These are phyloP conservation scores for Harpalus rubripes DNA, from an alignment of 2,888 invertebrate species.

Conservation along the genomic window DNA sequence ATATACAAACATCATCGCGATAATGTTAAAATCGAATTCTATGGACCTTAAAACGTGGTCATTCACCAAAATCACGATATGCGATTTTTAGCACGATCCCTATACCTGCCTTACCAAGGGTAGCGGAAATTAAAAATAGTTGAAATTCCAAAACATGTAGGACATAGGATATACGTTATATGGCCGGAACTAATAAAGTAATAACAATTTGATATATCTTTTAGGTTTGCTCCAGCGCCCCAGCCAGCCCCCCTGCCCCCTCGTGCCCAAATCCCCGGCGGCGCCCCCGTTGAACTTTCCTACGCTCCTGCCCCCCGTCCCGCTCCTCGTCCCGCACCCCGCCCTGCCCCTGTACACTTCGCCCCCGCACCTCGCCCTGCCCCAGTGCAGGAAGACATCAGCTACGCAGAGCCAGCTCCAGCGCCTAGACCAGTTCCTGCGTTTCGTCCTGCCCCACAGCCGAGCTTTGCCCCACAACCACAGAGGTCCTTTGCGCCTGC, in stretches of 20 bases:
- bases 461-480: slow-evolving; percentile 71
- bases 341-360: slow-evolving; percentile 73
- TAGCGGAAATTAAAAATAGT: too few species aligned
- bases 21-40: too few species aligned
- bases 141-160: too few species aligned
- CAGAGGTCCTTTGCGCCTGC: slow-evolving; percentile 69
- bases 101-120: too few species aligned
- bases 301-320: slow-evolving; percentile 56
- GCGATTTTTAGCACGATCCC: too few species aligned
- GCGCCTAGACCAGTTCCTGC: slow-evolving; percentile 70
- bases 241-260: slow-evolving; percentile 70
- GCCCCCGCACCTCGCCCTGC: slow-evolving; percentile 73
- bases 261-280: slow-evolving; percentile 70
- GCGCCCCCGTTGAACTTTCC: slow-evolving; percentile 71
- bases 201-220: too few species aligned
- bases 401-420: slow-evolving; percentile 72
- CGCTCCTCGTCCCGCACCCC: slow-evolving; percentile 71
- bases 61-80: too few species aligned
- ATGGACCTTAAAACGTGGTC: too few species aligned
- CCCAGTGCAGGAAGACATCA: slow-evolving; percentile 73
- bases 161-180: too few species aligned
- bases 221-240: slow-evolving; percentile 69
- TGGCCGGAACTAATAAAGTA: too few species aligned
- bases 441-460: slow-evolving; percentile 64
- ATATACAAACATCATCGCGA: too few species aligned